These are phyloP conservation scores for Erithacus rubecula DNA, from an alignment of 2,797 vertebrate species.

Conservation along the genomic window DNA sequence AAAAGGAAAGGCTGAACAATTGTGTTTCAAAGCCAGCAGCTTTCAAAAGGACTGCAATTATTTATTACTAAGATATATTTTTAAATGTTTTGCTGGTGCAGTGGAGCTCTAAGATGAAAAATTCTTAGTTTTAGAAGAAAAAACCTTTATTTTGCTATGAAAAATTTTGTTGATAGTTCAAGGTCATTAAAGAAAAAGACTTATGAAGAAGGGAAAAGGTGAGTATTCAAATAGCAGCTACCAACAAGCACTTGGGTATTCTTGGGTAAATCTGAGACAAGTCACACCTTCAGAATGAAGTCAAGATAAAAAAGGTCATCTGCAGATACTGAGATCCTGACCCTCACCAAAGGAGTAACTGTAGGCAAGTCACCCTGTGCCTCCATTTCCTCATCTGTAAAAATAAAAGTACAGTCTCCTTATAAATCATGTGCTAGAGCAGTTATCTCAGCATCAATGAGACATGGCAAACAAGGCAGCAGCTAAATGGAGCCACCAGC, in stretches of 20 bases:
- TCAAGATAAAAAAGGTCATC: neutral
- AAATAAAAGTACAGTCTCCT: neutral
- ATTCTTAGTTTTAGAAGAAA: neutral
- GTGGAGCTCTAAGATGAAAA: neutral
- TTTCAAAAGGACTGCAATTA: slow-evolving; percentile 4
- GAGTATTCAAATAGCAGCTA: neutral
- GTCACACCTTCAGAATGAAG: neutral
- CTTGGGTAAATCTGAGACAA: neutral
- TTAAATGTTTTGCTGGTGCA: neutral
- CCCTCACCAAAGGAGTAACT: neutral
- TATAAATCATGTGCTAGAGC: neutral
- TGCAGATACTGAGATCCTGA: neutral
- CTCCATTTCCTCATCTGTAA: neutral
- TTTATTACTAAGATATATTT: slow-evolving; percentile 26
- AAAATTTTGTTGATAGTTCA: neutral
- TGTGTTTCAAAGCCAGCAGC: slow-evolving; percentile 27
- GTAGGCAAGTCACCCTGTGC: neutral
- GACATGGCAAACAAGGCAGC: neutral
- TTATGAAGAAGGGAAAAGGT: neutral
- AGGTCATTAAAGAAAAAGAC: neutral
- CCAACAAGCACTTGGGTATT: neutral
- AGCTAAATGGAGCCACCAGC: neutral
- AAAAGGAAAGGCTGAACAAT: slow-evolving; percentile 6
- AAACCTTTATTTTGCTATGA: neutral
- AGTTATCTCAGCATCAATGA: neutral